These are phyloP conservation scores for Conops quadrifasciatus DNA, from an alignment of 2,888 invertebrate species.

Conservation along the genomic window DNA sequence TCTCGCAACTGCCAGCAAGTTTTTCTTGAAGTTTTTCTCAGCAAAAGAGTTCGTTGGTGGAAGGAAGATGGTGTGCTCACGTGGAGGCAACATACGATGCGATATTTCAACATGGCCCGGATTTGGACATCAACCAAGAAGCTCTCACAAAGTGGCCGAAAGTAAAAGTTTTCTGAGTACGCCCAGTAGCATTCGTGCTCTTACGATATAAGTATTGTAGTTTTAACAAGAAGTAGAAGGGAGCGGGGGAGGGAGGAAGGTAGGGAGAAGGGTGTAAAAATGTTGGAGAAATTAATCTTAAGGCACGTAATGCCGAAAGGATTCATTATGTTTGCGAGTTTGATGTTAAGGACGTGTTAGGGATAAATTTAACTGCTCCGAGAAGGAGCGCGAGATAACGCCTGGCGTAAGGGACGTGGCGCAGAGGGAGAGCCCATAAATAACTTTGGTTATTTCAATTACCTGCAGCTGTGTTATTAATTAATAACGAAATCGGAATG, in stretches of 20 bases:
- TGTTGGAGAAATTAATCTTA: background rate
- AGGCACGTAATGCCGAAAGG: slow-evolving; percentile 37
- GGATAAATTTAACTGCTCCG: slow-evolving; percentile 21
- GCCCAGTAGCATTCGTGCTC: slow-evolving; percentile 24
- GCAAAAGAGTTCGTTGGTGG: no score
- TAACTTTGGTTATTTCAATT: slow-evolving; percentile 41
- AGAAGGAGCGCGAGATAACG: slow-evolving; percentile 5
- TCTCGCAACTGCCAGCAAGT: no score
- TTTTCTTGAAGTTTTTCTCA: no score
- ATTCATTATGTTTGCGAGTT: slow-evolving; percentile 48
- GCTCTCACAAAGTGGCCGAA: slow-evolving; percentile 30
- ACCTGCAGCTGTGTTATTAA: slow-evolving; percentile 8
- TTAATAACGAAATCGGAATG: background rate
- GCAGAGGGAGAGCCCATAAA: slow-evolving; percentile 14
- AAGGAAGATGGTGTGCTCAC: no score
- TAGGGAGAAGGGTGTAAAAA: slow-evolving; percentile 1
- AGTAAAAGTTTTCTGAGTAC: slow-evolving; percentile 35
- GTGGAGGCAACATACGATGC: background rate
- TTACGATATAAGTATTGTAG: no score
- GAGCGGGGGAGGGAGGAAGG: background rate
- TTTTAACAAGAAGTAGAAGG: no score
- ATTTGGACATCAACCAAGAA: slow-evolving; percentile 42
- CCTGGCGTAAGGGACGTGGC: background rate
- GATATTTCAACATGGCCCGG: slow-evolving; percentile 32
- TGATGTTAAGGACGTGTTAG: slow-evolving; percentile 45